These are phyloP conservation scores for Oppia nitens DNA, from an alignment of 1,140 invertebrate genomes.

Conservation along the genomic window DNA sequence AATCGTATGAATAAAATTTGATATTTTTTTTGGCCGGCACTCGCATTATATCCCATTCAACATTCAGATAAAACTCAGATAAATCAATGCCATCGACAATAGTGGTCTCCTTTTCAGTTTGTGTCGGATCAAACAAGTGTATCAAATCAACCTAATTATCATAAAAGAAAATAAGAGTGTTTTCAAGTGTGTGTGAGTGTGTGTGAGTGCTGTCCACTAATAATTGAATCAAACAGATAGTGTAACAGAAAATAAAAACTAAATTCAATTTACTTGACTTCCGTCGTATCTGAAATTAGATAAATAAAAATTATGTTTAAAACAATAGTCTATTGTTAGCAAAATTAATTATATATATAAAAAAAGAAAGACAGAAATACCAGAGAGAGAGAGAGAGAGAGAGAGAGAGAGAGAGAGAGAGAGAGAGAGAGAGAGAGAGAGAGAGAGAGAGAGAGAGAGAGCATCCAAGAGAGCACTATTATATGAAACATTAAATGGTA, in stretches of 20 bases:
- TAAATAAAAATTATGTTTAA: background rate
- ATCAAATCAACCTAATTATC: background rate
- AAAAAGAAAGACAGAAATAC: too few relatives aligned
- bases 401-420: too few relatives aligned
- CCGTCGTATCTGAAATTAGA: constrained; percentile 7
- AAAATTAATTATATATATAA: too few relatives aligned
- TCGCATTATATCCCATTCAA: constrained; percentile 90
- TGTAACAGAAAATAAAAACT: background rate
- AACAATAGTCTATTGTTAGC: too few relatives aligned
- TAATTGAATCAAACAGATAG: background rate
- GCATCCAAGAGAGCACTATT: too few relatives aligned
- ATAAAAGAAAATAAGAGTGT: background rate
- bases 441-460: too few relatives aligned
- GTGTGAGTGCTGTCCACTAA: too few relatives aligned
- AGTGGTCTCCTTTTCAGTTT: constrained; percentile 7
- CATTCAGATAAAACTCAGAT: constrained; percentile 83
- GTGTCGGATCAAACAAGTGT: background rate
- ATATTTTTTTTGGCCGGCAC: constrained; percentile 73
- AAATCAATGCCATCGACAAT: constrained; percentile 47
- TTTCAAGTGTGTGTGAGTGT: too few relatives aligned
- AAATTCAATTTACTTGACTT: background rate
- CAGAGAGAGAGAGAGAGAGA: too few relatives aligned
- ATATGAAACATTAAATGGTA: too few relatives aligned
- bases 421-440: too few relatives aligned
- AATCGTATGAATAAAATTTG: constrained; percentile 57